Base-by-base conservation (phyloP, 2,888 invertebrate genomes). In the Carterocephalus palaemon region DNA sequence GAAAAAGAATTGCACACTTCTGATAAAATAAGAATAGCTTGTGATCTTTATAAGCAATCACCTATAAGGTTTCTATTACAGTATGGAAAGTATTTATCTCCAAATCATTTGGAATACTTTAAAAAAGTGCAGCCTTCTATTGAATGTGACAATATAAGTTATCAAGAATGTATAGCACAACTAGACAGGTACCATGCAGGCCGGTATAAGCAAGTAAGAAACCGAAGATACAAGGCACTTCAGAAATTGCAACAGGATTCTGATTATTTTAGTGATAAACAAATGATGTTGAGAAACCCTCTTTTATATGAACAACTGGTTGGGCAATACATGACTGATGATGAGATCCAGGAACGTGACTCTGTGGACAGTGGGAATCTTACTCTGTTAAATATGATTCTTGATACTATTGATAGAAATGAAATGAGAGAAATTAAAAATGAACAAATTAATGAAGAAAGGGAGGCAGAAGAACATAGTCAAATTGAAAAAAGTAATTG, bases 251-350 rank as follows among this genome's bases (percentile, higher is more conserved):
- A 93, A 23, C 80, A 88, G 37, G 89, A 91, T 52, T 89, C 90
- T 6, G 88, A 90, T 56, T 98, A 97, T 75, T 98, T 98, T 64
- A 93, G 93, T 68, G 97, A 98, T 71, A 91, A 90, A 48, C 94
- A 96, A 86, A 98, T 98, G 98, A 95, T 96, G 91, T 92, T 91
- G 56, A 84, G 98, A 48, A 95, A 96, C 73, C 98, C 98, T 1
- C 85, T 95, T 39, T 77, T 98, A 0, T 98, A 95, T 78, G 95
- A 98, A 53, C 94, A 97, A 62, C 83, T 98, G 55, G 89, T 98
- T 28, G 98, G 97, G 0, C 93, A 93, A 62, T 96, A 93, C 73
- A 75, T 97, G 53, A 92, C 93, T 2, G 91, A 92, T 46, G 90
- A 92, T 17, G 95, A 97, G 70, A 91, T 91, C 47, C 86, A 88